Base-by-base conservation (phyloP, 2,113 vertebrate genomes). In the Hepsetus odoe region DNA sequence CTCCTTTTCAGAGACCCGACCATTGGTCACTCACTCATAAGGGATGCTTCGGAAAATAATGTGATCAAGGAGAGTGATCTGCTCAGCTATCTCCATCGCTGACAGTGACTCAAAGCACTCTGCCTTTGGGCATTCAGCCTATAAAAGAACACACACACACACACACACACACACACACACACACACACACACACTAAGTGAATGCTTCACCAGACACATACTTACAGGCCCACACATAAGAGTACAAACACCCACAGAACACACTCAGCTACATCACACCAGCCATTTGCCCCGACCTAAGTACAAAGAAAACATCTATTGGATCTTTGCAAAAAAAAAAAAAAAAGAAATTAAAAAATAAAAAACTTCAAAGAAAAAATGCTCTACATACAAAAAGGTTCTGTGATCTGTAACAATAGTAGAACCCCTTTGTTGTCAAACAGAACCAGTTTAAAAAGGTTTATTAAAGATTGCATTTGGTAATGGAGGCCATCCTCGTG, bases 51-150 rank as follows among this genome's bases (percentile, higher is more conserved):
- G 90, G 91, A 96, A 96, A 70, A 96, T 82, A 4, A 96, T 26
- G 42, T 95, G 95, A 85, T 96, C 95, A 73, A 96, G 87, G 38
- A 96, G 93, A 6, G 95, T 96, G 87, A 96, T 95, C 86, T 96
- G 95, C 81, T 96, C 95, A 0, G 95, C 95, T 82, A 96, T 87
- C 85, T 96, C 95, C 94, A 96, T 95, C 61, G 94, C 95, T 0
- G 95, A 95, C 80, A 96, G 82, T 1, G 90, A 93, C 90, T 96
- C 94, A 73, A 96, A 95, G 84, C 91, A 94, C 80, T 95, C 94
- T 0, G 91, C 87, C 85, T 92, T 94, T 1, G 88, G 86, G 79
- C 90, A 93, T 42, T 95, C 94, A 13, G 89, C 86, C 94, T 96
- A 42, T 20, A 70, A 62, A n/a, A 74, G 70, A 80, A 10, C 22